Percentiles rank a stretch among this genome's conserved stretches.
Conservation (phyloP, 2,113 vertebrate species). For the Zosterops hypoxanthus region DNA sequence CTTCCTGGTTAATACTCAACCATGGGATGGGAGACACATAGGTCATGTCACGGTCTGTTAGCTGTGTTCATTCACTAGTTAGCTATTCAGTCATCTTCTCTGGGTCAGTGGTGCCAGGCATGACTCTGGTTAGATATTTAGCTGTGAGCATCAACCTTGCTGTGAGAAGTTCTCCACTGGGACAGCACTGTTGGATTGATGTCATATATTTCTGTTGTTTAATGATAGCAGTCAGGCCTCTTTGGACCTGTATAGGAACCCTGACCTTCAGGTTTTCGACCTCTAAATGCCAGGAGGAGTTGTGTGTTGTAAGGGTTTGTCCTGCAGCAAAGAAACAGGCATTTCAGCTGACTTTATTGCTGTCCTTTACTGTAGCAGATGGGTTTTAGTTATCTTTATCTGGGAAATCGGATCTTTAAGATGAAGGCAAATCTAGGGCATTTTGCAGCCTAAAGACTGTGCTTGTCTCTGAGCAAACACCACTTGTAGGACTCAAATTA, state of each 20-base stretch:
- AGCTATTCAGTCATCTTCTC: constrained; percentile 37
- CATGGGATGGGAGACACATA: not conserved
- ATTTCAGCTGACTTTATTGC: not conserved
- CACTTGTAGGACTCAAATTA: not conserved
- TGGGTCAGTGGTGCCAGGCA: constrained; percentile 44
- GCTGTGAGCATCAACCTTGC: constrained; percentile 2
- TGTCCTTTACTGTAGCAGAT: not conserved
- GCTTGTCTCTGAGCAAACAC: not conserved
- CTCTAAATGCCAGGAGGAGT: not conserved
- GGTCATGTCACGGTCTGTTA: constrained; percentile 20
- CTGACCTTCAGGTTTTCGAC: not conserved
- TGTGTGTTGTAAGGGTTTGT: not conserved
- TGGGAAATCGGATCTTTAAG: not conserved
- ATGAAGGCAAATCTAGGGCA: not conserved
- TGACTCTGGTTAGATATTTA: constrained; percentile 40
- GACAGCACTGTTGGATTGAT: not conserved
- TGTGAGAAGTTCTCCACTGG: not conserved
- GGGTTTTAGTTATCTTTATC: not conserved
- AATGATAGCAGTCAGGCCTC: not conserved
- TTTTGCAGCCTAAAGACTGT: not conserved
- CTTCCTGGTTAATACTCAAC: constrained; percentile 55
- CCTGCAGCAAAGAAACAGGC: not conserved
- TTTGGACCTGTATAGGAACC: not conserved
- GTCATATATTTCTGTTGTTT: not conserved
- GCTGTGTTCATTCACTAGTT: constrained; percentile 25